Conservation (phyloP, 1,140 invertebrate species). For the Calycopis cecrops region DNA sequence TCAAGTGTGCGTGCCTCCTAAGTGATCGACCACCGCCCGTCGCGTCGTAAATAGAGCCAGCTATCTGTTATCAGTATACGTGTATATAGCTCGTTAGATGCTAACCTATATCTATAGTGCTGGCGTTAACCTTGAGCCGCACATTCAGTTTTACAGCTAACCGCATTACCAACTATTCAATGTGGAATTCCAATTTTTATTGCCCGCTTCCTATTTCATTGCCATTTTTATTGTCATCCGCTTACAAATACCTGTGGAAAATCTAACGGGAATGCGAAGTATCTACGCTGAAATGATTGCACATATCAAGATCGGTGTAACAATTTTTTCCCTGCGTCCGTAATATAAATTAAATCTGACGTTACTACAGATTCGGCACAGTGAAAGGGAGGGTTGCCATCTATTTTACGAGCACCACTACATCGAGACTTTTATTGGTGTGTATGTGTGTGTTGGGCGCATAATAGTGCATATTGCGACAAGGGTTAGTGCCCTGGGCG, state of each 20-base stretch:
- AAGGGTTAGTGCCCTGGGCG: slow-evolving; percentile 66
- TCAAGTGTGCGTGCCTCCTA: slow-evolving; percentile 4
- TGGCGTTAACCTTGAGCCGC: slow-evolving; percentile 39
- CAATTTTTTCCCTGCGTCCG: not conserved
- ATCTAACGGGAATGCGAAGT: not conserved
- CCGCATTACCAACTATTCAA: slow-evolving; percentile 9
- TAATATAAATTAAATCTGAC: too few species aligned
- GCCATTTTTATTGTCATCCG: slow-evolving; percentile 20
- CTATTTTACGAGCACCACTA: slow-evolving; percentile 57
- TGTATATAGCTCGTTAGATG: slow-evolving; percentile 52
- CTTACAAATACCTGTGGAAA: not conserved
- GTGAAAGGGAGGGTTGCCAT: slow-evolving; percentile 69
- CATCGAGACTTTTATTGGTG: slow-evolving; percentile 53
- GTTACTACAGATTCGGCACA: slow-evolving; percentile 39
- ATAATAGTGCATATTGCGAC: slow-evolving; percentile 55
- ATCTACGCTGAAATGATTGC: too few species aligned
- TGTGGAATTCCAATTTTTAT: slow-evolving; percentile 30
- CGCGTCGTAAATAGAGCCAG: slow-evolving; percentile 26
- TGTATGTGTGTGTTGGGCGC: slow-evolving; percentile 44
- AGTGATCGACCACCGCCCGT: slow-evolving; percentile 41
- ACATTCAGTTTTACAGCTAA: slow-evolving; percentile 31
- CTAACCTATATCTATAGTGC: slow-evolving; percentile 41
- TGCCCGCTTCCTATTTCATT: slow-evolving; percentile 30
- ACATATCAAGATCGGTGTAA: not conserved
- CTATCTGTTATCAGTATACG: slow-evolving; percentile 69